These are phyloP conservation scores for Ceyx melanurus DNA, from an alignment of 2,113 vertebrate genomes.

Conservation along the genomic window DNA sequence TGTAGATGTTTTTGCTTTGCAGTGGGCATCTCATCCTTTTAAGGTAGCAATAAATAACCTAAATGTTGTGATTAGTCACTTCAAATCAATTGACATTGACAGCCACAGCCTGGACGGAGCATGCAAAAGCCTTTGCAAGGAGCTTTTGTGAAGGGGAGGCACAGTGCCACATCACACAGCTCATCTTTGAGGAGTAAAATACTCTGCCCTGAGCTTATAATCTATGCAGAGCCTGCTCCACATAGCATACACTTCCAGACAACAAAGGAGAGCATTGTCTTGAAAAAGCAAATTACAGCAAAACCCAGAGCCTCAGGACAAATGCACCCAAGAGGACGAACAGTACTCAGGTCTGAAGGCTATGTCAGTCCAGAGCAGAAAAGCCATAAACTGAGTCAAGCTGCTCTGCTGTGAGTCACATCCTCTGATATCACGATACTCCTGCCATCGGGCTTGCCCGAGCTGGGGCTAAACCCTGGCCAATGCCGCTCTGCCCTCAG, in stretches of 20 bases:
- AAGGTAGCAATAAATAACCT: background rate
- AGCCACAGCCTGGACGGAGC: background rate
- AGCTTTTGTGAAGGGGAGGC: background rate
- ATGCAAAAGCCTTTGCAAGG: background rate
- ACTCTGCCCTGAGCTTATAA: background rate
- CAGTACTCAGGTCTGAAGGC: background rate
- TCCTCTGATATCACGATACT: background rate
- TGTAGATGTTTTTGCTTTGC: background rate
- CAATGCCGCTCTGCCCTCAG: background rate
- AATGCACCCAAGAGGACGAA: accelerated
- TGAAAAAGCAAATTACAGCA: background rate
- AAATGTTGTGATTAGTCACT: background rate
- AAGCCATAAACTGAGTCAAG: background rate
- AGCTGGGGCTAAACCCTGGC: background rate
- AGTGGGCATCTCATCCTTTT: background rate
- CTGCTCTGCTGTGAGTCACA: background rate
- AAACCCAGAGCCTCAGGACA: background rate
- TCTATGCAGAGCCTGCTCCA: background rate
- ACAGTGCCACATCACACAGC: background rate
- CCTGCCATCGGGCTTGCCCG: background rate
- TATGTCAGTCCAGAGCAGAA: background rate
- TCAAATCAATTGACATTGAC: background rate
- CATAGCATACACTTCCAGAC: accelerated
- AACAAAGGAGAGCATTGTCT: background rate
- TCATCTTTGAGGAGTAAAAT: background rate